Evolutionary conservation across 2,888 invertebrate genomes (phyloP).

Genomic region (Pristionchus mayeri): DNA sequence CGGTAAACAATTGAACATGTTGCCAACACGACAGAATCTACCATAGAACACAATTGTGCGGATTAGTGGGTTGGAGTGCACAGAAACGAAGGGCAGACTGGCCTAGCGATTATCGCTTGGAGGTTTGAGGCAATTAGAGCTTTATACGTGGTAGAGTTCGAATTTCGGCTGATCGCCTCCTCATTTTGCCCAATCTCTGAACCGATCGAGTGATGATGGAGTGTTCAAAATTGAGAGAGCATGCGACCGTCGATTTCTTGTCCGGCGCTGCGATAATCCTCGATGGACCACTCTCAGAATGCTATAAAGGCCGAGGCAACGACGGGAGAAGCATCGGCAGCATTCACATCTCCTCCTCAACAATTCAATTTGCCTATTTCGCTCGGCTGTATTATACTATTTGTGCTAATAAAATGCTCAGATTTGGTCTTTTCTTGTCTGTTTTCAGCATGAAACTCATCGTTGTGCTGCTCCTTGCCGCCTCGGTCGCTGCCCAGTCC

Average conservation of each 20-base stretch:
- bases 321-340: neutral
- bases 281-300: conserved; percentile 2
- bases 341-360: neutral
- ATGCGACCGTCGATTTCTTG: too few species aligned
- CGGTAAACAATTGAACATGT: neutral
- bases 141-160: neutral
- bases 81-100: neutral
- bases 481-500: neutral
- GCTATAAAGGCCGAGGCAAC: neutral
- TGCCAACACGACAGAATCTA: neutral
- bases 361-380: neutral
- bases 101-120: neutral
- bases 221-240: too few species aligned
- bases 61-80: conserved; percentile 29
- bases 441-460: conserved; percentile 13
- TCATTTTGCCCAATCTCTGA: too few species aligned
- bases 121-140: neutral
- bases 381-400: too few species aligned
- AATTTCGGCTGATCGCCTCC: too few species aligned
- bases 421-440: neutral
- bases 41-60: neutral
- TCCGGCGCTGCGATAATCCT: neutral
- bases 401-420: neutral
- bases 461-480: neutral
- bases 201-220: too few species aligned